These are phyloP conservation scores for Gadopsis bispinosus DNA, from an alignment of 2,797 vertebrate genomes.

Conservation along the genomic window DNA sequence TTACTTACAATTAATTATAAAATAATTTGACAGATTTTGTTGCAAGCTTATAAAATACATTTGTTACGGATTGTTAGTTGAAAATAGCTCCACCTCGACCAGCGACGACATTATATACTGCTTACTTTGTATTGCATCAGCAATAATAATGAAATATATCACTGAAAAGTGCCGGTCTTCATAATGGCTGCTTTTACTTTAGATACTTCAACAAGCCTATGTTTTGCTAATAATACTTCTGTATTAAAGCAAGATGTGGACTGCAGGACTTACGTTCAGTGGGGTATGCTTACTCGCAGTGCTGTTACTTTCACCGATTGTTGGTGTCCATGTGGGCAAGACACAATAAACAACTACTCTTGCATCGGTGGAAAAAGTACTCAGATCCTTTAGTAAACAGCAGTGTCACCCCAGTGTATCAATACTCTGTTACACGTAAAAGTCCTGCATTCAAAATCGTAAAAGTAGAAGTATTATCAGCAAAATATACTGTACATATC, in stretches of 20 bases:
- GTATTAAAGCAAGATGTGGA: background rate
- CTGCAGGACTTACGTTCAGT: background rate
- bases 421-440: background rate
- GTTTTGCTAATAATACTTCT: background rate
- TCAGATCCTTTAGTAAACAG: background rate
- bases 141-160: background rate
- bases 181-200: background rate
- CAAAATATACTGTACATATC: too few relatives aligned
- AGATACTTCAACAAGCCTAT: background rate
- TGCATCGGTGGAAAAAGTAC: background rate
- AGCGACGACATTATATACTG: background rate
- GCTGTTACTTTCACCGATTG: too few relatives aligned
- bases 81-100: background rate
- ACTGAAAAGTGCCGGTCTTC: background rate
- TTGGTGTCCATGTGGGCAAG: background rate
- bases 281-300: too few relatives aligned
- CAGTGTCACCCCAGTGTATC: background rate
- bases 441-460: background rate
- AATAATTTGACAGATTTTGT: too few relatives aligned
- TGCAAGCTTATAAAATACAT: too few relatives aligned
- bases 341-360: background rate
- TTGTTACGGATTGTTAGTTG: background rate
- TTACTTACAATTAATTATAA: too few relatives aligned
- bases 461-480: background rate
- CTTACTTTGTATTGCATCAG: background rate